phyloP scores from a whole-genome alignment of 2,113 vertebrate genomes.

The Genyomyrus donnyi region DNA sequence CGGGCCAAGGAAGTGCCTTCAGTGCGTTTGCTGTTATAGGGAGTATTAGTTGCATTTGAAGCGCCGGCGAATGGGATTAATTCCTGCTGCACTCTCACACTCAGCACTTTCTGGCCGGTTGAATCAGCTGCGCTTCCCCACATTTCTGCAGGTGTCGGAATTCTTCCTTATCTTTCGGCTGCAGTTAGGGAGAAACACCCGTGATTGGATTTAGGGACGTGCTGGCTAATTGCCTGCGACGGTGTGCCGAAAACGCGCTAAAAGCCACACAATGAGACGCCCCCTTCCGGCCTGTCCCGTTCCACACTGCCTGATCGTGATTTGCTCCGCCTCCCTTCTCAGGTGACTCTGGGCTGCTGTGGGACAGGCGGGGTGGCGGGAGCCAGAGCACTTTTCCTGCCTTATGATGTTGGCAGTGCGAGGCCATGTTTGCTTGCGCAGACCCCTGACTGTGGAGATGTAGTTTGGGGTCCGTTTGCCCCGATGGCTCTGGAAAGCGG shows the following conservation, averaged over 20 bases:
- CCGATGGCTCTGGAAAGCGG: background rate
- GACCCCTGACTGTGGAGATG: background rate
- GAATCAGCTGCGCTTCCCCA: background rate
- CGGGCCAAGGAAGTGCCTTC: background rate
- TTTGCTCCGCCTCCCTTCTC: background rate
- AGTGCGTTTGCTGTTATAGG: background rate
- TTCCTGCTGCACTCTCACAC: background rate
- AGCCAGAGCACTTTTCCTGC: background rate
- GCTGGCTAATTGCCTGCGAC: background rate
- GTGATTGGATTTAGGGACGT: background rate
- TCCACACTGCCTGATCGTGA: background rate
- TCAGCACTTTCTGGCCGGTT: background rate
- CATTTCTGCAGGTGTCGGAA: conserved; percentile 2
- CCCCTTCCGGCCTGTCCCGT: background rate
- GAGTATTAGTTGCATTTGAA: background rate
- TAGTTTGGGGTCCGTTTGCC: conserved; percentile 14
- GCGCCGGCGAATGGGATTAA: background rate
- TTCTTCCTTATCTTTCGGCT: conserved; percentile 6
- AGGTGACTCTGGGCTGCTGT: background rate
- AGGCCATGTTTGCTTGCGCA: background rate
- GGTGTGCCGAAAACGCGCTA: background rate
- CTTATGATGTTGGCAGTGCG: background rate
- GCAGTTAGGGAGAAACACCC: conserved; percentile 1
- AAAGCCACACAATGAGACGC: background rate
- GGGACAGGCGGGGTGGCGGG: background rate